phyloP scores from a whole-genome alignment of 2,888 invertebrate genomes.

The Pachycephus smyrnensis region DNA sequence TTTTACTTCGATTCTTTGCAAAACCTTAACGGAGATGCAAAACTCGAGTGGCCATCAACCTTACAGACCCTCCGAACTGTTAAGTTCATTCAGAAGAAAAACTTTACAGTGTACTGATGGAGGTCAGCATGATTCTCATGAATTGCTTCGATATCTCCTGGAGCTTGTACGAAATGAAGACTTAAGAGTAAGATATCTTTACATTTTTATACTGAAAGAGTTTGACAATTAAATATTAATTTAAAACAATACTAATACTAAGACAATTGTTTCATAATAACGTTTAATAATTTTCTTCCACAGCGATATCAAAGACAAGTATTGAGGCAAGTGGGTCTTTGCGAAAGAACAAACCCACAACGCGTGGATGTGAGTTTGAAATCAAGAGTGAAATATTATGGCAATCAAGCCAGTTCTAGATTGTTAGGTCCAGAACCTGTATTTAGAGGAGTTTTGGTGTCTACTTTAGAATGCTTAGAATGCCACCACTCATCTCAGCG shows the following conservation, averaged over 20 bases:
- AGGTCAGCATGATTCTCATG: constrained; percentile 97
- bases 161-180: constrained; percentile 86
- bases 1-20: constrained; percentile 76
- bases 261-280: not conserved
- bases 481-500: constrained; percentile 89
- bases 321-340: constrained; percentile 80
- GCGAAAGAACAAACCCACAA: constrained; percentile 79
- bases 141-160: constrained; percentile 88
- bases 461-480: constrained; percentile 88
- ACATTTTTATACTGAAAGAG: not conserved
- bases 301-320: constrained; percentile 88
- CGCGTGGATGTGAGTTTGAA: constrained; percentile 81
- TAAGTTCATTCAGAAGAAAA: constrained; percentile 75
- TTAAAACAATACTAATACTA: not conserved
- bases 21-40: constrained; percentile 79
- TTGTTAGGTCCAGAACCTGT: constrained; percentile 88
- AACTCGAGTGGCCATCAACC: constrained; percentile 74
- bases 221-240: not conserved
- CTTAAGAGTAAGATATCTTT: constrained; percentile 57
- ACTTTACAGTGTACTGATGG: constrained; percentile 91
- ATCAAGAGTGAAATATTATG: constrained; percentile 84
- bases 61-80: constrained; percentile 75
- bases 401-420: constrained; percentile 82
- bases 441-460: constrained; percentile 93
- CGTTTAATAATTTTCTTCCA: constrained; percentile 30